Evolutionary conservation across 2,113 vertebrate genomes (phyloP), one percentile per base, ranked within the genome.

Genomic region (Cepphus grylle): DNA sequence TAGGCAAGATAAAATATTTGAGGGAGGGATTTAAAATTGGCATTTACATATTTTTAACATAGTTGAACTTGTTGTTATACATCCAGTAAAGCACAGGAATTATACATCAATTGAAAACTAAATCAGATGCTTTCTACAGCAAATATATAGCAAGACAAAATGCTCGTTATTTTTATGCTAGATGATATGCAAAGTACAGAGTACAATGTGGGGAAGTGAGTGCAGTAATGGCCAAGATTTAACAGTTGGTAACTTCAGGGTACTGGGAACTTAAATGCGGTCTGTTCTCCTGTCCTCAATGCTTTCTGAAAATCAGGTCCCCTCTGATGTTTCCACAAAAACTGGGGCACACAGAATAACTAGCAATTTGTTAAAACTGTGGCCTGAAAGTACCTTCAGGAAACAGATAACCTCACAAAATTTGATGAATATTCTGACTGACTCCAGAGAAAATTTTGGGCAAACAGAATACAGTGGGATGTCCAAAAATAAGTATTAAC

Each of bases 261-360:
- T 77, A 63, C 62, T 79, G 38, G 53, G 80, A 89, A 87, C 34
- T 92, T 72, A 42, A 76, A 38, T 62, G 77, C 67, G 25, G 65
- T 78, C 45, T 88, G 52, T 82, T 91, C 78, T 94, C 15, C 15
- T 87, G 86, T 82, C 81, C 84, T 85, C 73, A 73, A 42, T 91
- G 78, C 45, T 87, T 95, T 85, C 93, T 59, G 81, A 93, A 95
- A 97, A 94, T 86, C 94, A 97, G 89, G 93, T 97, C 93, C 78
- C 36, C 74, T 89, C 77, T 76, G 58, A 87, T 87, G 34, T 69
- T 95, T 89, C 58, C 67, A 72, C 8, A 50, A 86, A 77, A 95
- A 96, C 71, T 80, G 81, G 91, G 86, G 73, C 94, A 94, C n/a
- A 63, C 23, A 59, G 62, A 92, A 42, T 77, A 91, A 77, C 91